Evolutionary conservation across 2,888 invertebrate genomes (phyloP).

Genomic region (Oxytorus armatus): DNA sequence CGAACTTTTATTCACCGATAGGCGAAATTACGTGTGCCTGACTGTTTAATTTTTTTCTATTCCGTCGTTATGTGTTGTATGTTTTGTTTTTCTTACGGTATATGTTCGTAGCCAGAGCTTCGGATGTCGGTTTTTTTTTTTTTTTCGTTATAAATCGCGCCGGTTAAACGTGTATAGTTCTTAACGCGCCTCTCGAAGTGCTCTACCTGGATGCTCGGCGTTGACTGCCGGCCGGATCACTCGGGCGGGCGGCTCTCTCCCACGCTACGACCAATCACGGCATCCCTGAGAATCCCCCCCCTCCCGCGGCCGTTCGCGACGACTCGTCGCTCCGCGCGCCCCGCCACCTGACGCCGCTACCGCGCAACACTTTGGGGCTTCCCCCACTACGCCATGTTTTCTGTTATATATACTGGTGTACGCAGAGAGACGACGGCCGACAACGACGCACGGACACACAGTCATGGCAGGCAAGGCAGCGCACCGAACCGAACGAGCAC

Average conservation of each 20-base stretch:
- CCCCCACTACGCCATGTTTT: constrained; percentile 62
- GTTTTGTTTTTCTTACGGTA: not conserved
- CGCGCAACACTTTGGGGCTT: constrained; percentile 65
- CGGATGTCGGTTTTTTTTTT: too few species aligned
- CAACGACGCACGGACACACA: constrained; percentile 72
- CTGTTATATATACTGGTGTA: constrained; percentile 24
- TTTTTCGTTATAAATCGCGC: constrained; percentile 45
- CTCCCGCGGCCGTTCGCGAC: too few species aligned
- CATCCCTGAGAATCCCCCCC: constrained; percentile 76
- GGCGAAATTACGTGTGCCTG: too few species aligned
- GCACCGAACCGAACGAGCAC: constrained; percentile 72
- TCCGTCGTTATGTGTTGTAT: not conserved
- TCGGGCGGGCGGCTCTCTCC: constrained; percentile 84
- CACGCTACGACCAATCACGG: constrained; percentile 83
- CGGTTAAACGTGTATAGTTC: constrained; percentile 23
- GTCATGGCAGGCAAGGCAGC: constrained; percentile 81
- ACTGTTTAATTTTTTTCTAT: too few species aligned
- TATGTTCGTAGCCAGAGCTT: constrained; percentile 39
- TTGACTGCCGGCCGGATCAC: constrained; percentile 80
- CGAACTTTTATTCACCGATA: not conserved
- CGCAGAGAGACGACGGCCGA: constrained; percentile 60
- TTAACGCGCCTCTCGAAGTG: constrained; percentile 72
- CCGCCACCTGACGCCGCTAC: constrained; percentile 72
- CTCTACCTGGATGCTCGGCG: constrained; percentile 81
- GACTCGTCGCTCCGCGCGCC: constrained; percentile 79